Evolutionary conservation across 2,888 invertebrate species (phyloP).

Genomic region (Fabriciana adippe): DNA sequence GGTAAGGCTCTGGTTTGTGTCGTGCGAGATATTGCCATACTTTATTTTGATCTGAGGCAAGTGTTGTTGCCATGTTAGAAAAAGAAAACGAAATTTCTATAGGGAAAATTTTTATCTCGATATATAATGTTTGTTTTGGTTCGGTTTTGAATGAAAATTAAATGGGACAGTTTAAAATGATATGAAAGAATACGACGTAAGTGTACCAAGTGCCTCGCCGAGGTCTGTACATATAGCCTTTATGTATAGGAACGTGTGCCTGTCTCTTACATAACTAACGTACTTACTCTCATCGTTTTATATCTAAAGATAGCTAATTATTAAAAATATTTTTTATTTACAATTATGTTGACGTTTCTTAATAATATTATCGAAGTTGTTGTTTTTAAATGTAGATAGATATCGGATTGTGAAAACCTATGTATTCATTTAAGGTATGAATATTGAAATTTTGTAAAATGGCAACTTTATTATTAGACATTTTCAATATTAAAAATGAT

Average conservation of each 20-base stretch:
- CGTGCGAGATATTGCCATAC: conserved; percentile 21
- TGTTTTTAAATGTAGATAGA: background rate
- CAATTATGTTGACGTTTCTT: conserved; percentile 4
- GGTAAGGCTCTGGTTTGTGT: conserved; percentile 33
- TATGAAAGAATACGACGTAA: conserved; percentile 3
- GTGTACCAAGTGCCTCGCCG: conserved; percentile 69
- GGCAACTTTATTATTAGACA: no score
- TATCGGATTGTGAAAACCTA: background rate
- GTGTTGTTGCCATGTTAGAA: conserved; percentile 9
- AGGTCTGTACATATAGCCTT: conserved; percentile 74
- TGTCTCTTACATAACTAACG: conserved; percentile 47
- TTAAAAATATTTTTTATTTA: background rate
- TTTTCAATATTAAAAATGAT: no score
- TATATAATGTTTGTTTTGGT: no score
- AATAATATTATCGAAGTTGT: conserved; percentile 3
- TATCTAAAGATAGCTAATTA: conserved; percentile 1
- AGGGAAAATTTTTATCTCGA: no score
- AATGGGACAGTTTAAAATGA: no score
- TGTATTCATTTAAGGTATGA: no score
- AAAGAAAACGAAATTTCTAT: conserved; percentile 18
- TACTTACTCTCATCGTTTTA: conserved; percentile 18
- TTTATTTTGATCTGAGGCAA: conserved; percentile 19
- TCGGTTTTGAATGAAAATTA: no score
- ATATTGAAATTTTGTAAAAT: no score
- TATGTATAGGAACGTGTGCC: conserved; percentile 69